Evolutionary conservation across 2,888 invertebrate species (phyloP), one percentile per base, ranked within the genome.

Genomic region (Trichopria drosophilae): DNA sequence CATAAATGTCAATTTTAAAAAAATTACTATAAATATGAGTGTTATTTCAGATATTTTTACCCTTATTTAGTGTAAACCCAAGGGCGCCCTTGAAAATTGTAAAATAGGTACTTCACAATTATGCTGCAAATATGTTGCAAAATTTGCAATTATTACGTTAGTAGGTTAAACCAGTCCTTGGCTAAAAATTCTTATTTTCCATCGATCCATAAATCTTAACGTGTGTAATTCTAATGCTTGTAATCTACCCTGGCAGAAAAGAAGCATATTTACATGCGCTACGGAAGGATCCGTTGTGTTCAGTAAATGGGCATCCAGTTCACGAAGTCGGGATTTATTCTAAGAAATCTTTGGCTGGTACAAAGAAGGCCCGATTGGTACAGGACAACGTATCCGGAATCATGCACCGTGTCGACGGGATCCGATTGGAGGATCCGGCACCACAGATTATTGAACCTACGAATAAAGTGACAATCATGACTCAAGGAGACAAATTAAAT

Each of bases 401-500:
- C 54, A 68, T 72, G 66, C 73, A 75, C 56, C 66, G 73, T 6
- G 74, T 75, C 7, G 73, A 75, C 50, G 75, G 70, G 34, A 75
- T 75, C 44, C 69, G 68, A 44, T 54, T 75, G 6, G 71, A 74
- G 31, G 74, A 75, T 58, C 61, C 67, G 6, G 32, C 39, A 26
- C 35, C 41, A 15, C 39, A 43, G 4, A 50, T 22, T 6, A 19
- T 48, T 24, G 53, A 56, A 7, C 61, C 63, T 18, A 58, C 63
- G 13, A n/a, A n/a, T n/a, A 62, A 55, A 41, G 55, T 60, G 31
- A 47, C 62, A 15, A 51, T 57, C 46, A 47, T 61, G 6, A 62
- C 82, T 2, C 83, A 83, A 61, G 84, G 83, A 3, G 83, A 83
- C 55, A 76, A 80, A 70, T 75, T 83, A 12, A 83, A 83, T 66